Conservation (phyloP, 2,797 vertebrate genomes). For the Micropoecilia bifurca region DNA sequence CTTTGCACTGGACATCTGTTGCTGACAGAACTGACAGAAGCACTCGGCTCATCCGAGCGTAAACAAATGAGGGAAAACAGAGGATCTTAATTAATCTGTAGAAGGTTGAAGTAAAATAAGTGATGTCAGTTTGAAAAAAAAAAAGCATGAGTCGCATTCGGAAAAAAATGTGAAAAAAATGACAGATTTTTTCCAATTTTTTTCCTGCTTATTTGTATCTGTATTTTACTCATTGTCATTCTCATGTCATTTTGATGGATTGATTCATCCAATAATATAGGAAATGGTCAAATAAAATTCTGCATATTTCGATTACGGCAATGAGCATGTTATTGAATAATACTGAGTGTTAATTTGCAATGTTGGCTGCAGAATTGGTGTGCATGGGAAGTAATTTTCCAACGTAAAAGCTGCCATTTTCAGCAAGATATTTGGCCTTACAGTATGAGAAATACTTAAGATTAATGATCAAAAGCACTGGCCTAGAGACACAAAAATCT, state of each 20-base stretch:
- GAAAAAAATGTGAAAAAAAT: too few species aligned
- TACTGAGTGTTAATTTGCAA: not conserved
- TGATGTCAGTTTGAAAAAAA: constrained; percentile 25
- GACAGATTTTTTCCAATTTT: not conserved
- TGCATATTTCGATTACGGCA: not conserved
- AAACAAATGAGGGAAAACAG: constrained; percentile 29
- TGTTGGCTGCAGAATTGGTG: not conserved
- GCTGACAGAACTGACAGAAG: constrained; percentile 41
- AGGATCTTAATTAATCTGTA: constrained; percentile 39
- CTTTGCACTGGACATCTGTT: constrained; percentile 50
- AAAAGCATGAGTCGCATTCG: not conserved
- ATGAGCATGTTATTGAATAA: not conserved
- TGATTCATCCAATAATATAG: too few species aligned
- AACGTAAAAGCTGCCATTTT: constrained; percentile 10
- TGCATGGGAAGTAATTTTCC: not conserved
- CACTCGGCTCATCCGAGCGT: constrained; percentile 33
- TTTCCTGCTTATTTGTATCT: not conserved
- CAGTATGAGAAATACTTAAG: not conserved
- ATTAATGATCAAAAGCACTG: constrained; percentile 4
- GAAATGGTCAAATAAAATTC: not conserved
- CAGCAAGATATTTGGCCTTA: constrained; percentile 1
- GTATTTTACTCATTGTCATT: too few species aligned
- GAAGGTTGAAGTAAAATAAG: constrained; percentile 38
- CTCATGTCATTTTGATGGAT: too few species aligned
- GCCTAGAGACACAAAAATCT: not conserved